These are phyloP conservation scores for Eulimnadia texana DNA, from an alignment of 1,140 invertebrate genomes.

Conservation along the genomic window DNA sequence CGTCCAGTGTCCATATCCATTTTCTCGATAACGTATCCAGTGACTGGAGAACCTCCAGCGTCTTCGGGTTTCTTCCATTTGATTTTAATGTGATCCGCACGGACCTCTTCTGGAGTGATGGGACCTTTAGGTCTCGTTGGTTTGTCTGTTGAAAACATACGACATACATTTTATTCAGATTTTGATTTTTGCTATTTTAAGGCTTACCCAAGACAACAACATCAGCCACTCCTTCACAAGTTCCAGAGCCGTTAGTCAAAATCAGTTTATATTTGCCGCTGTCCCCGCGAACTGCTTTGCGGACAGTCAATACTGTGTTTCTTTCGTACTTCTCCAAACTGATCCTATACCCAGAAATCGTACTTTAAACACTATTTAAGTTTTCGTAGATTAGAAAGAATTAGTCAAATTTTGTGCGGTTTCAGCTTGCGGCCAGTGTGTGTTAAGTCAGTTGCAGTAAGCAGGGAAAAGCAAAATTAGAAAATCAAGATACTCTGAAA, in stretches of 20 bases:
- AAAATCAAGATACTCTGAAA: too few species aligned
- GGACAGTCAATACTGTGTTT: constrained; percentile 79
- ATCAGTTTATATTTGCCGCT: constrained; percentile 79
- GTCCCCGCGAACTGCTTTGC: constrained; percentile 67
- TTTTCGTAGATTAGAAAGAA: too few species aligned
- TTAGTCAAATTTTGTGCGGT: too few species aligned
- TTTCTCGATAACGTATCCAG: constrained; percentile 93
- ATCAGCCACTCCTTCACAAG: constrained; percentile 64
- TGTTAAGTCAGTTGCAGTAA: too few species aligned
- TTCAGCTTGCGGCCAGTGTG: too few species aligned
- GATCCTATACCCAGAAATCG: too few species aligned
- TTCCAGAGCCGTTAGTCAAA: constrained; percentile 68
- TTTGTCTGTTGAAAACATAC: constrained; percentile 44
- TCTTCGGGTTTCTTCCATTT: constrained; percentile 92
- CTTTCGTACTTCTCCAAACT: constrained; percentile 79
- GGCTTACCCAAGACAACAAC: constrained; percentile 67
- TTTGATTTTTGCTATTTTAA: background rate
- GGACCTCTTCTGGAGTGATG: constrained; percentile 69
- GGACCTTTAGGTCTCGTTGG: constrained; percentile 71
- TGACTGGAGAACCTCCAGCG: constrained; percentile 72
- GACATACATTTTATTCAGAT: background rate
- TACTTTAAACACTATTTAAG: too few species aligned
- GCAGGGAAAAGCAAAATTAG: too few species aligned
- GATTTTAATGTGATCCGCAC: constrained; percentile 79
- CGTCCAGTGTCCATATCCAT: constrained; percentile 84